These are phyloP conservation scores for Acyrthosiphon pisum DNA, from an alignment of 1,140 invertebrate genomes.

Conservation along the genomic window DNA sequence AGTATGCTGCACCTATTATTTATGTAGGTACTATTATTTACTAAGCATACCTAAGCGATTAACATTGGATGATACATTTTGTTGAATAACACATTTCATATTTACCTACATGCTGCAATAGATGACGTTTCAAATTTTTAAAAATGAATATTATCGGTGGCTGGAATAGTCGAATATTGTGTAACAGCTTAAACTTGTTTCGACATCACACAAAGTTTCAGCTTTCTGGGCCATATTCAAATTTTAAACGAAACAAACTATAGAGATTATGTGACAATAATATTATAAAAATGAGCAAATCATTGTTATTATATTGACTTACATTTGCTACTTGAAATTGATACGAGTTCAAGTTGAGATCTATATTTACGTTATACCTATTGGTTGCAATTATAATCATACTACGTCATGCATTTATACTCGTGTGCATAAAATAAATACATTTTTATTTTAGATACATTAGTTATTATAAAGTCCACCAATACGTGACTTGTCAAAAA, in stretches of 20 bases:
- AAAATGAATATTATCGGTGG: background rate
- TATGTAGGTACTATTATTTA: too few species aligned
- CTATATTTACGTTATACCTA: too few species aligned
- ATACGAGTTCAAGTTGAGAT: background rate
- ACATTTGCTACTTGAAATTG: background rate
- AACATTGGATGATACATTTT: background rate
- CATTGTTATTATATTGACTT: background rate
- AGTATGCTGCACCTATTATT: background rate
- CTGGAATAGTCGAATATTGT: background rate
- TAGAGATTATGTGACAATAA: background rate
- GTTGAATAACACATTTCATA: background rate
- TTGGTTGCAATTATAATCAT: background rate
- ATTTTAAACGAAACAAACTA: background rate
- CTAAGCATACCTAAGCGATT: background rate
- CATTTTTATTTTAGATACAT: background rate
- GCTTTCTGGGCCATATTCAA: background rate
- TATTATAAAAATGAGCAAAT: background rate
- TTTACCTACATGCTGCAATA: background rate
- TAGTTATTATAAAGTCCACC: too few species aligned
- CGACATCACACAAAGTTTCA: background rate
- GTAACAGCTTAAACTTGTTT: background rate
- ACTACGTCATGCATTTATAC: background rate
- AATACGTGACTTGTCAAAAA: too few species aligned
- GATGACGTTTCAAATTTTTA: background rate
- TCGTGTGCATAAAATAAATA: background rate